A percentile compares a stretch with the other conserved stretches of the same genome.
Evolutionary conservation across 2,113 vertebrate genomes (phyloP).

Genomic region (Picathartes gymnocephalus): DNA sequence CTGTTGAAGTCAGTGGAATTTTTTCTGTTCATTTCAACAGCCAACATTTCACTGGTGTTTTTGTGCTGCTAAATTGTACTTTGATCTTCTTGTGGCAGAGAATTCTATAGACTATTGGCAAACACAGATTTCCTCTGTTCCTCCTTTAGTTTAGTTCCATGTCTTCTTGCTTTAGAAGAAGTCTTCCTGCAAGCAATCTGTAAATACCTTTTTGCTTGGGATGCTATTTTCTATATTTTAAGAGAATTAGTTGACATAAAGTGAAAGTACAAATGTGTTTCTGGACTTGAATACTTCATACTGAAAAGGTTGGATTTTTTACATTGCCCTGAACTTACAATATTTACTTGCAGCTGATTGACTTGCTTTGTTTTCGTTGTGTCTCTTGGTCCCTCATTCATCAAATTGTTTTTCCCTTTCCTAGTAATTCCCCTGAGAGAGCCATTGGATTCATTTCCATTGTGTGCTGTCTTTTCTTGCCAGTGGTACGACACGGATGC

Average conservation of each 20-base stretch:
- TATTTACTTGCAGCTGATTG: neutral
- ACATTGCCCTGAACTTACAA: neutral
- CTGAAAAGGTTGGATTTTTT: neutral
- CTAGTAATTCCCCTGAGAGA: neutral
- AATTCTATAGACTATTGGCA: neutral
- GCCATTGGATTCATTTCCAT: neutral
- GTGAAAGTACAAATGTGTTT: neutral
- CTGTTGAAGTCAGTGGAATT: neutral
- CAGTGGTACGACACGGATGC: conserved; percentile 90
- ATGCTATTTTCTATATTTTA: neutral
- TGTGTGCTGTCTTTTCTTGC: neutral
- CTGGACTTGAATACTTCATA: neutral
- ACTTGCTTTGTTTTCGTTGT: neutral
- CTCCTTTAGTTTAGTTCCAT: neutral
- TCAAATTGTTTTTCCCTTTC: neutral
- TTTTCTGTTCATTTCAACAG: neutral
- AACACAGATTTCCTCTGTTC: neutral
- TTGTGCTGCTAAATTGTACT: neutral
- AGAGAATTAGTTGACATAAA: neutral
- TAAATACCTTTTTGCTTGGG: neutral
- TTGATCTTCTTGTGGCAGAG: neutral
- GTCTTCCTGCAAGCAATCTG: neutral
- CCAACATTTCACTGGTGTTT: neutral
- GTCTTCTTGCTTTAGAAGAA: neutral
- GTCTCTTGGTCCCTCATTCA: neutral